Base-by-base conservation (phyloP, 2,888 invertebrate genomes). In the Liopterus haemorrhoidalis region DNA sequence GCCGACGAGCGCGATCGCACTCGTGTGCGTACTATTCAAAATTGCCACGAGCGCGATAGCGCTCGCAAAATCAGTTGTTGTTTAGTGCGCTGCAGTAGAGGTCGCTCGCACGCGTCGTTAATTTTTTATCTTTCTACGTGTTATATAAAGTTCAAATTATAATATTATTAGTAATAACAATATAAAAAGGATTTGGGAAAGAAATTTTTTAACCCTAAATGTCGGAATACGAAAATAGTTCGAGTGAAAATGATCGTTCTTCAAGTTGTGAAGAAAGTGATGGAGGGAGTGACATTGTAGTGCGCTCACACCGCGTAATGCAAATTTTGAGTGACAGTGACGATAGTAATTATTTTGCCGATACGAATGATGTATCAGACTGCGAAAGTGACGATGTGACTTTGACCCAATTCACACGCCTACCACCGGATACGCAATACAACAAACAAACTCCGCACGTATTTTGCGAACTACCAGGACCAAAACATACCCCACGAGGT, bases 381-480 rank as follows among this genome's bases (percentile, higher is more conserved):
- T n/a, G n/a, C n/a, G n/a, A n/a, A n/a, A 14, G 5, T 14, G 35
- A 35, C 8, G 8, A 9, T 35, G 35, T 15, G 12, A 35, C 35
- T 21, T 35, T 16, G 35, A 35, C 8, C 35, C 16, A n/a, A n/a
- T 35, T 35, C 8, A 35, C 35, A 21, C 5, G 35, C 5, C 31
- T 6, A 9, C 12, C 16, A 35, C 35, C 18, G 12, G 12, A 35
- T 35, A 35, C 35, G 12, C 35, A 9, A 6, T 35, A 22, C 11
- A 19, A 37, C 5, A 38, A 11, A 37, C 35, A 19, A 37, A 22
- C 42, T 44, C 11, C 24, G 8, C 44, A 46, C 12, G 11, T 22
- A 18, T 53, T 53, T 53, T 37, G 33, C 39, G 49, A 55, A 52
- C 38, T 38, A 22, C 45, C 52, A 32, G 53, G 50, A 45, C 50